A percentile compares a stretch with the other conserved stretches of the same genome.
Evolutionary conservation across 2,888 invertebrate genomes (phyloP).

Genomic region (Teleiodes luculella): DNA sequence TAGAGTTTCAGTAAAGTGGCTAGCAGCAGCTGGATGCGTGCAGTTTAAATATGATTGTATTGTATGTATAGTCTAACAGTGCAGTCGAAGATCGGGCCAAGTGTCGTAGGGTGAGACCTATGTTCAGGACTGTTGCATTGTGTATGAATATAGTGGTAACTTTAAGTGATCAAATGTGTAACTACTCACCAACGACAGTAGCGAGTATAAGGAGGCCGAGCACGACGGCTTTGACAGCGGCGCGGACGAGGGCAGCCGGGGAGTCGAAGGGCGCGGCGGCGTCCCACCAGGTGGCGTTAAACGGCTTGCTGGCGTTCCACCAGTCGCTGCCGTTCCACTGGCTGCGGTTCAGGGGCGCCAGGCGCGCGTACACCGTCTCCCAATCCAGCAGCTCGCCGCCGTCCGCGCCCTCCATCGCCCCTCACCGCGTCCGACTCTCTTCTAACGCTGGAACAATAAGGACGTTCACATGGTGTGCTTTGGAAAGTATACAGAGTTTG

Average conservation of each 20-base stretch:
- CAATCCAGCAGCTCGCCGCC: constrained; percentile 63
- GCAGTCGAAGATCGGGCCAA: no score
- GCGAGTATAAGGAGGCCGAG: constrained; percentile 81
- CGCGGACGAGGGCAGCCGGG: constrained; percentile 77
- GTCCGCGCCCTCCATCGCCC: constrained; percentile 73
- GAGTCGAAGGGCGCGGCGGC: constrained; percentile 69
- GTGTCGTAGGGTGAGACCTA: no score
- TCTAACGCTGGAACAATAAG: constrained; percentile 45
- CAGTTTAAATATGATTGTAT: no score
- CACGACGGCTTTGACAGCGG: constrained; percentile 79
- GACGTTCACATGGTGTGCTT: constrained; percentile 11
- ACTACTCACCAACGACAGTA: constrained; percentile 78
- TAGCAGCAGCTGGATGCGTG: no score
- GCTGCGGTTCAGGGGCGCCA: constrained; percentile 51
- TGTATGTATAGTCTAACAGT: no score
- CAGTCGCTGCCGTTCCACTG: constrained; percentile 56
- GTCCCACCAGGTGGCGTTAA: constrained; percentile 64
- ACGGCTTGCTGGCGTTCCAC: constrained; percentile 59
- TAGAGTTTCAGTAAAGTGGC: no score
- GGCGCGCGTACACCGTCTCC: constrained; percentile 63
- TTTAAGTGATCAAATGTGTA: no score
- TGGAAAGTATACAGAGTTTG: no score
- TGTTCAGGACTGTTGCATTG: no score
- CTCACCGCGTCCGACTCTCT: constrained; percentile 63
- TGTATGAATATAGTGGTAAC: no score